These are phyloP conservation scores for Dynastes grantii DNA, from an alignment of 2,888 invertebrate genomes.

Conservation along the genomic window DNA sequence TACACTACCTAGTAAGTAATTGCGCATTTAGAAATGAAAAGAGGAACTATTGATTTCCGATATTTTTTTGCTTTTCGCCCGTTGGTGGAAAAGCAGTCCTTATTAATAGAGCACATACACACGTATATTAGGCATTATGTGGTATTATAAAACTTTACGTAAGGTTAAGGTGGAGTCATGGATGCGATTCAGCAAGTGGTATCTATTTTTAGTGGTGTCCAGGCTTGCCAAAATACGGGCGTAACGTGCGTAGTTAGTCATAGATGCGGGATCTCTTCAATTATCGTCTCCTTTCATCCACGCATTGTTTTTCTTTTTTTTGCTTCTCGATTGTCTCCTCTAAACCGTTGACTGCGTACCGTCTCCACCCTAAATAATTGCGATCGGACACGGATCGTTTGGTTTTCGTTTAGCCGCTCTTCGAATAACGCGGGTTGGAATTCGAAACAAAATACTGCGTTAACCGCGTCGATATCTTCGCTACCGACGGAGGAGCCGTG, in stretches of 20 bases:
- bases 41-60: conserved; percentile 16
- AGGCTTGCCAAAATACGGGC: conserved; percentile 65
- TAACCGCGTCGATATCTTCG: not conserved
- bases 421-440: conserved; percentile 24
- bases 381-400: conserved; percentile 33
- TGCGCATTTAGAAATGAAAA: not conserved
- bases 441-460: not conserved
- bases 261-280: conserved; percentile 64
- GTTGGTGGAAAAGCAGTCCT: conserved; percentile 12
- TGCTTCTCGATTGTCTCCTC: not conserved
- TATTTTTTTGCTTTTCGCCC: not conserved
- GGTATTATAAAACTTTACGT: conserved; percentile 48
- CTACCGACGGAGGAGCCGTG: not conserved
- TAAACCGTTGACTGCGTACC: not conserved
- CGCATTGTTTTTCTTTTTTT: conserved; percentile 21
- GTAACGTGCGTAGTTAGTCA: conserved; percentile 64
- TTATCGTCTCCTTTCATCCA: conserved; percentile 47
- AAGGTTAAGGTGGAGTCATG: conserved; percentile 63
- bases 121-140: not conserved
- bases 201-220: conserved; percentile 65
- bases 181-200: conserved; percentile 62
- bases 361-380: conserved; percentile 26
- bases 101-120: conserved; percentile 11
- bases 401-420: conserved; percentile 34
- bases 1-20: not conserved